Evolutionary conservation across 2,888 invertebrate genomes (phyloP), one percentile per base, ranked within the genome.

Genomic region (Macrophya annulata): DNA sequence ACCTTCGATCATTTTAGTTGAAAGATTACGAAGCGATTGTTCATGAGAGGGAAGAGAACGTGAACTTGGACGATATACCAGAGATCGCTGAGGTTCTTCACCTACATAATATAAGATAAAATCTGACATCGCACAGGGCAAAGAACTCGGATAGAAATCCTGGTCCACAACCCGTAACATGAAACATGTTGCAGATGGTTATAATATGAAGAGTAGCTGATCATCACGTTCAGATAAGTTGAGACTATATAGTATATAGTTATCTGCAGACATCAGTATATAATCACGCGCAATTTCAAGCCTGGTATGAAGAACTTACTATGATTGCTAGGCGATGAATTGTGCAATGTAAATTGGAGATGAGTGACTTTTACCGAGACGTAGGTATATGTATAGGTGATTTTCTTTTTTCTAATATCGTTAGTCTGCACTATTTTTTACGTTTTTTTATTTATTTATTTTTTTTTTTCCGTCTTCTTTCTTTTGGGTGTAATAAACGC

Each of bases 81-180:
- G 94, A 94, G 88, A 93, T 93, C 87, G 89, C 89, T 77, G 89
- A 90, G 71, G 92, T 94, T 83, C 88, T 94, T 55, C 92, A 93
- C 84, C 91, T 91, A 71, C 94, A 94, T 88, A 94, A 94, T 89
- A 94, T 89, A 90, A 92, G 55, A 88, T 94, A 84, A 92, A 94
- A 76, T 92, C 92, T 88, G 86, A 87, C 74, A 55, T 31, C 77
- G 51, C 25, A 15, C 77, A 17, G 31, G 51, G 77, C 21, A 45
- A 74, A 45, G 45, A 74, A 48, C 43, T 74, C 21, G 6, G 45
- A 21, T n/a, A 45, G 74, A 25, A 74, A 77, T 77, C 55, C 77
- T 55, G 51, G 45, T 72, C 43, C 43, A n/a, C n/a, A 43, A 72
- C 21, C n/a, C 37, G 10, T 43, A 43, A 9, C 25, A 25, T 8